Base-by-base conservation (phyloP, 1,140 invertebrate species). In the Papilio xuthus region DNA sequence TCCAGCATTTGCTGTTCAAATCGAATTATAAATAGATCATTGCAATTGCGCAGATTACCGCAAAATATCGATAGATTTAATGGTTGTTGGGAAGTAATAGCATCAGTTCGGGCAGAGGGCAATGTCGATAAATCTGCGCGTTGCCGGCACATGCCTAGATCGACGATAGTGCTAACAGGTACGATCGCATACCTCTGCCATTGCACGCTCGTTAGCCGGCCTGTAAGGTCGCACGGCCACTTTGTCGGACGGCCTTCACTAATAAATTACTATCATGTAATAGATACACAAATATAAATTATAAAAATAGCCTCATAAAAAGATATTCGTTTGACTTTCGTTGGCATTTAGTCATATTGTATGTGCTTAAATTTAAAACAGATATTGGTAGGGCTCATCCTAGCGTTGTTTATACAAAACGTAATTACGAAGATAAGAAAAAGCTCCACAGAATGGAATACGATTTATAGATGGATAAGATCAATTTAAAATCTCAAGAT, bases 81-180 rank as follows among this genome's bases (percentile, higher is more conserved):
- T 37, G 74, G 50, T 37, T 28, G 74, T 60, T 60, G 56, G 56
- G 23, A 9, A 72, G 53, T 32, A 76, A 56, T 23, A 23, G 74
- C 74, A 76, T 60, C 71, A 47, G 71, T 47, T 42, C 50, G 73
- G 73, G 50, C 74, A 76, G 74, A 76, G 74, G 74, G 74, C 74
- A 76, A 28, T 56, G 37, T 76, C 74, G 74, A 76, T 76, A 76
- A 76, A 76, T 76, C 74, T 60, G 50, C 28, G 53, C 74, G 37
- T 76, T 76, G 50, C 74, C 50, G 74, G 74, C 74, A 76, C 74
- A 76, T 76, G 74, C 74, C 74, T 76, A 76, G 74, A 76, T 76
- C 28, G 37, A 12, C 32, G 74, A 76, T 76, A 76, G 53, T 47
- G 71, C 42, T 73, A 73, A 73, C 71, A 44, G 74, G 28, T 32